Percentiles rank a stretch among this genome's conserved stretches.
Evolutionary conservation across 2,888 invertebrate genomes (phyloP).

Genomic region (Leptinotarsa tumamoca): DNA sequence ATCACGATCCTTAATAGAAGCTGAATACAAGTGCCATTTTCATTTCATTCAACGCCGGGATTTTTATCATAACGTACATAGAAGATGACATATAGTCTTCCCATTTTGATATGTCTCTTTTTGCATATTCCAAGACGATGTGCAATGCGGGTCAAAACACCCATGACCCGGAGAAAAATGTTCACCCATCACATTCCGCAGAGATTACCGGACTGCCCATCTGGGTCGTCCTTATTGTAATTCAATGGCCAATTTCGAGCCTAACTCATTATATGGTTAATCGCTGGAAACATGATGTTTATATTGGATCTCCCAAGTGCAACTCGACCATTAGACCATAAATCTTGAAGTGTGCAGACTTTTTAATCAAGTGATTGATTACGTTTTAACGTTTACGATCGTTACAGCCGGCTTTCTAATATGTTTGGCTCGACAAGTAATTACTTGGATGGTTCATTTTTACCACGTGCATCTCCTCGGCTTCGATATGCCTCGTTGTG

Average conservation of each 20-base stretch:
- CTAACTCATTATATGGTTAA: slow-evolving; percentile 21
- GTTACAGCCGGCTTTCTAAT: slow-evolving; percentile 32
- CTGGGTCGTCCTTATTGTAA: slow-evolving; percentile 5
- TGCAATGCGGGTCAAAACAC: slow-evolving; percentile 4
- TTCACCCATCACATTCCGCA: background rate
- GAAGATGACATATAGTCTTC: background rate
- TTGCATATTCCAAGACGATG: background rate
- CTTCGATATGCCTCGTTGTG: background rate
- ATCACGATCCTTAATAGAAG: too few relatives aligned
- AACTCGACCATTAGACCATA: slow-evolving; percentile 32
- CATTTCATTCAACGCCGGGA: too few relatives aligned
- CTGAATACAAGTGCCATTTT: too few relatives aligned
- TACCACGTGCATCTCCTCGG: background rate
- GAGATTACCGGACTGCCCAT: slow-evolving; percentile 13
- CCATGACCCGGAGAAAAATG: slow-evolving; percentile 14
- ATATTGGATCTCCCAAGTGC: slow-evolving; percentile 32
- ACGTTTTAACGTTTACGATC: slow-evolving; percentile 33
- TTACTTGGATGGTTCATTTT: slow-evolving; percentile 26
- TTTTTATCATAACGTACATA: too few relatives aligned
- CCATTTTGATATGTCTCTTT: background rate
- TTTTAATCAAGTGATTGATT: slow-evolving; percentile 39
- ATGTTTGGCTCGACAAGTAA: slow-evolving; percentile 26
- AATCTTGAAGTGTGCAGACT: slow-evolving; percentile 35
- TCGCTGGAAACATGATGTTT: slow-evolving; percentile 31
- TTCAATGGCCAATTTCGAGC: slow-evolving; percentile 11